Base-by-base conservation (phyloP, 2,888 invertebrate genomes). In the Scotopteryx bipunctaria region DNA sequence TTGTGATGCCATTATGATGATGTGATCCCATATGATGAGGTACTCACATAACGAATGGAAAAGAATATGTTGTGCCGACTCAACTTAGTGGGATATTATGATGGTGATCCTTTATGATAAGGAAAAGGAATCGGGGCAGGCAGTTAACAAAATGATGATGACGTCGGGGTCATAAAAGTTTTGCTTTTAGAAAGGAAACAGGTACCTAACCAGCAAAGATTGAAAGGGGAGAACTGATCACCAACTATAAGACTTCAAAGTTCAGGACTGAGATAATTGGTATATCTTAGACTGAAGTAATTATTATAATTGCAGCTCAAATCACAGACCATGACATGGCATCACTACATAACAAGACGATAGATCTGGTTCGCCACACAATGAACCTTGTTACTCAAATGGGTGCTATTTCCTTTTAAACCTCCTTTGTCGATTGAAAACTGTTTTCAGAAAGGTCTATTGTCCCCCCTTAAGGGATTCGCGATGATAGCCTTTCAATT, bases 301-400 rank as follows among this genome's bases (percentile, higher is more conserved):
- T 48, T 31, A 36, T 37, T 21, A 49, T 42, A 8, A 51, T 51
- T 14, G 25, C 9, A 37, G 48, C 42, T 61, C 46, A 50, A 56
- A 52, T 56, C 47, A 52, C 52, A 41, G 44, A 58, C 61, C 61
- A 45, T 58, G 55, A 9, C 27, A 5, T 27, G 27, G 11, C 27
- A 27, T 23, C 23, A 23, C 23, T 8, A 23, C 23, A 23, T 23
- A 25, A 9, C 25, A 27, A 9, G 11, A 27, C 11, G 27, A 27
- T 27, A 11, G 43, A 43, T 38, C 42, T 9, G 37, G 33, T 43
- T 31, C 47, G 38, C 53, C 29, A 9, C 21, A 35, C 43, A 43
- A 38, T 25, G 38, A 29, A 33, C 21, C 37, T 38, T 19, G 25
- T 43, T 47, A 47, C 32, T 19, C 11, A 38, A 53, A 47, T 53